Base-by-base conservation (phyloP, 2,888 invertebrate species). In the Glyphotaelius pellucidus region DNA sequence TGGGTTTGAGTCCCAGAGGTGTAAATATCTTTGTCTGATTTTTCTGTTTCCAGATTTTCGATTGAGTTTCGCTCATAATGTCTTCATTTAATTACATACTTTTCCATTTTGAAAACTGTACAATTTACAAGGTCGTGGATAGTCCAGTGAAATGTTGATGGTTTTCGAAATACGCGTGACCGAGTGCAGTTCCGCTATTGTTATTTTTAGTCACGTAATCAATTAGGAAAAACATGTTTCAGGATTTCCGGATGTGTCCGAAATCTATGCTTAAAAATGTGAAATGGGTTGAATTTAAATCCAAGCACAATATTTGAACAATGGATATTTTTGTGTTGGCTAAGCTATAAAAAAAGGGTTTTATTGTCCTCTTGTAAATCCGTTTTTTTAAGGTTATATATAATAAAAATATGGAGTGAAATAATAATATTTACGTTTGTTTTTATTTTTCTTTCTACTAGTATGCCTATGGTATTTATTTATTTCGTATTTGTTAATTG, bases 201-300 rank as follows among this genome's bases (percentile, higher is more conserved):
- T 7, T n/a, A 67, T 67, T 67, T 67, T n/a, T n/a, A 83, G 83
- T 83, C 35, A 83, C 83, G 25, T 32, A 25, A 83, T 83, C 25
- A 83, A 83, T 83, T 83, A 83, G 19, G 25, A 83, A 83, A 83
- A 83, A 83, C 83, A 83, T 83, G 83, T 83, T 25, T 19, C 25
- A 38, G 83, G 19, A 19, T 25, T 83, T 83, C 83, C 83, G 35
- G 35, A 35, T 32, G 7, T 83, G 83, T 11, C 83, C n/a, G 25
- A 83, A 83, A 83, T 83, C 35, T 35, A n/a, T 83, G 83, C 83
- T 83, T 32, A 35, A 83, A 83, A 32, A 35, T 38, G 83, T 38
- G 67, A 67, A 67, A 67, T n/a, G 67, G 67, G 25, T 67, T 67
- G 25, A 67, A n/a, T 67, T 67, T 25, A 67, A 67, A 67, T 67